A percentile compares a stretch with the other conserved stretches of the same genome.
phyloP scores from a whole-genome alignment of 2,888 invertebrate species.

The Erpobdella octoculata region DNA sequence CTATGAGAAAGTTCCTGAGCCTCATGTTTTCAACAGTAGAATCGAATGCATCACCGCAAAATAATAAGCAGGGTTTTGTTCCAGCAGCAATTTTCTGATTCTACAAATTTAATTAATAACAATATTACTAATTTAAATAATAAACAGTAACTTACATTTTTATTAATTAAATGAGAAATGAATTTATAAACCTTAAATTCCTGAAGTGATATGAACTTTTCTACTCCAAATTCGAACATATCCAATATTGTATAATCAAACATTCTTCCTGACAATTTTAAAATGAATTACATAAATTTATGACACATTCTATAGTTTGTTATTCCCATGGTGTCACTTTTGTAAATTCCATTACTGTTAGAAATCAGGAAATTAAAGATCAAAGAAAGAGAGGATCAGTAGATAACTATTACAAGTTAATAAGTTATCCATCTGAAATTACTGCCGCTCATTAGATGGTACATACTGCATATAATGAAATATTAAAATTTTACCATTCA shows the following conservation, averaged over 20 bases:
- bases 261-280: constrained; percentile 60
- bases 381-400: no score
- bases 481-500: no score
- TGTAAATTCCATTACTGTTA: no score
- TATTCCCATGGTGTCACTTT: no score
- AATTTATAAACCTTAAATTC: constrained; percentile 60
- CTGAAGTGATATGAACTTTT: constrained; percentile 68
- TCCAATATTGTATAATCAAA: constrained; percentile 83
- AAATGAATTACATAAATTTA: neutral
- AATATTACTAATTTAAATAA: neutral
- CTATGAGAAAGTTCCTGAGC: constrained; percentile 71
- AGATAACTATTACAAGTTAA: no score
- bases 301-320: no score
- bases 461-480: no score
- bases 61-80: constrained; percentile 80
- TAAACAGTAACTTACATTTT: neutral
- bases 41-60: constrained; percentile 87
- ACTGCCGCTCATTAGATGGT: no score
- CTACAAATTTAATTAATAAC: constrained; percentile 37
- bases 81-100: constrained; percentile 57
- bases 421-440: no score
- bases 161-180: neutral
- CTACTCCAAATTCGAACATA: constrained; percentile 89
- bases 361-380: no score
- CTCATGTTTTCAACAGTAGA: constrained; percentile 67